Evolutionary conservation across 2,113 vertebrate species (phyloP).

Genomic region (Acanthisitta chloris): DNA sequence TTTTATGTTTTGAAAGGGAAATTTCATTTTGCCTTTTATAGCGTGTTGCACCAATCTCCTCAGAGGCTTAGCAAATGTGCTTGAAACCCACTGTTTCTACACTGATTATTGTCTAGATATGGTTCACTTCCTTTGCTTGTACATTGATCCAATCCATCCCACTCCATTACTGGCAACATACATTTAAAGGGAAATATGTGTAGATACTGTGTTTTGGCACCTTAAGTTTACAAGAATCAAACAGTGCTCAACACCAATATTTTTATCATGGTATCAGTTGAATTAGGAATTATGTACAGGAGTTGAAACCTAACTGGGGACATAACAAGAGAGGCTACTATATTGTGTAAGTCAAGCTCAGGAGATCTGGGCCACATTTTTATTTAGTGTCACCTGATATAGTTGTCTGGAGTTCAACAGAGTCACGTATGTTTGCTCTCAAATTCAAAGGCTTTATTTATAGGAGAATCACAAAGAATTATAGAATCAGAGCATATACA

Average conservation of each 20-base stretch:
- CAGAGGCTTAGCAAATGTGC: neutral
- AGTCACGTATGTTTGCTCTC: neutral
- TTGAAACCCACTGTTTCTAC: neutral
- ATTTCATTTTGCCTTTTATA: neutral
- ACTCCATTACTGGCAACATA: neutral
- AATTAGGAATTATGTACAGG: neutral
- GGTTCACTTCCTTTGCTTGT: neutral
- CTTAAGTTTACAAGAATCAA: neutral
- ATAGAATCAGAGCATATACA: too few relatives aligned
- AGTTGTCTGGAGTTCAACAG: neutral
- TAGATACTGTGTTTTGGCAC: neutral
- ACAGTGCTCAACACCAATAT: neutral
- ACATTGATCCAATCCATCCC: neutral
- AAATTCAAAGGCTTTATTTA: neutral
- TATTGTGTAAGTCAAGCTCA: neutral
- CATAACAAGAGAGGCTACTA: neutral
- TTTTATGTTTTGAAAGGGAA: neutral
- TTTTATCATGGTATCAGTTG: neutral
- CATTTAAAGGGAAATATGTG: neutral
- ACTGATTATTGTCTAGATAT: neutral
- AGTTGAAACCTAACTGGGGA: neutral
- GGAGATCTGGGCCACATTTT: neutral
- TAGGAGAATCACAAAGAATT: too few relatives aligned
- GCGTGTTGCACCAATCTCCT: neutral
- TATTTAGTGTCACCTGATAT: neutral